Percentiles rank a stretch among this genome's conserved stretches.
These are phyloP conservation scores for Stichodactyla mertensii DNA, from an alignment of 64 coral and sea anemone species.

Conservation along the genomic window DNA sequence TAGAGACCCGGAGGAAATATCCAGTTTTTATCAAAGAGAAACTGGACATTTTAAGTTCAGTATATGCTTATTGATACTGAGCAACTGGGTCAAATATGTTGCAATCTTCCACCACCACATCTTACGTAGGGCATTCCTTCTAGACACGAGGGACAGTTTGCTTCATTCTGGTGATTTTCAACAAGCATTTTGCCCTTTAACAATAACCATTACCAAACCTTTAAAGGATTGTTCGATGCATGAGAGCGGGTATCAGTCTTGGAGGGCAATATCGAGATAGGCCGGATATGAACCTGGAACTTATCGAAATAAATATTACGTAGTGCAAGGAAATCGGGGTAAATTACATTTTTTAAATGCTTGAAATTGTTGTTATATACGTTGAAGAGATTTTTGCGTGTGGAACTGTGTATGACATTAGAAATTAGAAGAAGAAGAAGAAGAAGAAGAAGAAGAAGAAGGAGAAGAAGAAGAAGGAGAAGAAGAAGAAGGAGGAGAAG, in stretches of 20 bases:
- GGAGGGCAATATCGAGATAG: background rate
- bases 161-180: background rate
- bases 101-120: background rate
- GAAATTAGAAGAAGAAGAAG: no score
- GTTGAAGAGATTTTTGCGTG: background rate
- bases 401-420: no score
- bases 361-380: background rate
- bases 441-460: no score
- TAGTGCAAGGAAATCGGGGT: background rate
- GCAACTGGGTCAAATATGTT: background rate
- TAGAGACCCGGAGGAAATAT: no score
- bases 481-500: no score
- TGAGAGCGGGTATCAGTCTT: background rate
- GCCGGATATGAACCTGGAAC: background rate
- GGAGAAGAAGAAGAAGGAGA: no score
- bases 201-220: background rate
- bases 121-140: background rate
- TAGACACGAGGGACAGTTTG: background rate
- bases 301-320: background rate
- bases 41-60: no score
- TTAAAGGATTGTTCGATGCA: background rate
- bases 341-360: background rate
- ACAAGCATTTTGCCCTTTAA: background rate
- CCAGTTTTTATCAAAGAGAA: no score
- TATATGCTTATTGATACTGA: no score